These are phyloP conservation scores for Promerops cafer DNA, from an alignment of 2,113 vertebrate genomes.

Conservation along the genomic window DNA sequence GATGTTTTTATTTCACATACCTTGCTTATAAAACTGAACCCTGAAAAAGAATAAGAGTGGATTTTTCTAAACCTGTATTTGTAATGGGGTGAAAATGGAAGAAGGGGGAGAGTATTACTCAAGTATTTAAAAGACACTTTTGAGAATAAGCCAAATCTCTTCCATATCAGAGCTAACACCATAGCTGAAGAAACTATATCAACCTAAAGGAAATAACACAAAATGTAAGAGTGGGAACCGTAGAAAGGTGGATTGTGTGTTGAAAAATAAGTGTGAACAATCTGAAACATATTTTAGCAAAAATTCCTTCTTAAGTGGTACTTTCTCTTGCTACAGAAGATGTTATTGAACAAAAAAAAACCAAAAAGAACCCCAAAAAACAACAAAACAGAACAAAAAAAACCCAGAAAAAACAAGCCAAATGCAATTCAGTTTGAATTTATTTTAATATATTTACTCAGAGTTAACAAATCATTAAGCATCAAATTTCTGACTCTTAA, in stretches of 20 bases:
- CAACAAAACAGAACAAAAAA: background rate
- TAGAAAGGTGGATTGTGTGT: background rate
- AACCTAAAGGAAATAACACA: background rate
- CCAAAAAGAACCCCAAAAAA: background rate
- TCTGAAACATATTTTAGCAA: conserved; percentile 56
- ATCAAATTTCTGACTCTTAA: conserved; percentile 73
- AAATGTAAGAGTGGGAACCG: background rate
- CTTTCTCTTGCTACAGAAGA: conserved; percentile 53
- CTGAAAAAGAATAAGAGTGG: background rate
- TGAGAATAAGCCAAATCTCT: background rate
- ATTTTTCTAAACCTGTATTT: background rate
- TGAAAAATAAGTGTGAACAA: conserved; percentile 36
- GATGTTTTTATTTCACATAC: background rate
- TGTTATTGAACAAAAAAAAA: conserved; percentile 37
- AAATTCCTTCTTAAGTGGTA: conserved; percentile 65
- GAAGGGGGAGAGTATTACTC: background rate
- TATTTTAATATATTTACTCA: conserved; percentile 78
- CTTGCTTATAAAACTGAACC: background rate
- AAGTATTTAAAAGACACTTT: background rate
- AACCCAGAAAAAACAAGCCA: background rate
- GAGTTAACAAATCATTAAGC: conserved; percentile 76
- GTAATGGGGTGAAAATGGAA: background rate
- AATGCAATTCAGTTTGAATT: conserved; percentile 65
- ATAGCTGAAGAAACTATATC: background rate
- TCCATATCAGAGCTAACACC: background rate